phyloP scores from a whole-genome alignment of 2,797 vertebrate species.

The Gadopsis marmoratus region DNA sequence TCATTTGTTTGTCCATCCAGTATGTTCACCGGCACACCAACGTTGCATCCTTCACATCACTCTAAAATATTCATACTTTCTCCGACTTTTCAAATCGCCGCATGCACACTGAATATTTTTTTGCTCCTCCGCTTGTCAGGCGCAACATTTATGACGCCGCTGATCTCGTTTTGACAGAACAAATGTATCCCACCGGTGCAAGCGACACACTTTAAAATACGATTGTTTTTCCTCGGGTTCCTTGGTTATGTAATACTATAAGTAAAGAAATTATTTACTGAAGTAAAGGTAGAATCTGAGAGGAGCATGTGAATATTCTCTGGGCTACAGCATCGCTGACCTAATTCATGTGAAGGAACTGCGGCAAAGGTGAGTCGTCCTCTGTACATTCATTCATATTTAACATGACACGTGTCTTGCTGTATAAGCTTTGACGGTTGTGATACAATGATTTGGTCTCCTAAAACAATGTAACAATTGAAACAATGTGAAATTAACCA shows the following conservation, averaged over 20 bases:
- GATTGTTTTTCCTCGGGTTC: background rate
- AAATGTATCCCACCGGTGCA: constrained; percentile 22
- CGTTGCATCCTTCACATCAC: constrained; percentile 15
- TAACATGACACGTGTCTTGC: background rate
- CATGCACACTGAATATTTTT: constrained; percentile 21
- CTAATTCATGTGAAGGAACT: constrained; percentile 1
- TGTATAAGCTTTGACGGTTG: constrained; percentile 11
- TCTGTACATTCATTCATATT: background rate
- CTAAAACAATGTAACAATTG: constrained; percentile 35
- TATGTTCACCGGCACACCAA: background rate
- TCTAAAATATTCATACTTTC: constrained; percentile 5
- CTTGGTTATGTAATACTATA: background rate
- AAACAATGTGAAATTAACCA: constrained; percentile 46
- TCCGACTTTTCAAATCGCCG: constrained; percentile 4
- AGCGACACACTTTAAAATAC: constrained; percentile 22
- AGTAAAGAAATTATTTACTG: background rate
- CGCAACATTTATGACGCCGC: constrained; percentile 41
- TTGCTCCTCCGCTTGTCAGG: constrained; percentile 35
- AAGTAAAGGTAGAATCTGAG: background rate
- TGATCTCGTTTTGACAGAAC: constrained; percentile 49
- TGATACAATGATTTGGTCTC: constrained; percentile 26
- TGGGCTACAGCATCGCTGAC: background rate
- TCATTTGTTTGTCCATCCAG: background rate
- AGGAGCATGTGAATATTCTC: background rate
- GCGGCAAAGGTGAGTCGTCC: background rate